Percentiles rank a stretch among this genome's conserved stretches.
Evolutionary conservation across 2,797 vertebrate genomes (phyloP).

Genomic region (Novumbra hubbsi): DNA sequence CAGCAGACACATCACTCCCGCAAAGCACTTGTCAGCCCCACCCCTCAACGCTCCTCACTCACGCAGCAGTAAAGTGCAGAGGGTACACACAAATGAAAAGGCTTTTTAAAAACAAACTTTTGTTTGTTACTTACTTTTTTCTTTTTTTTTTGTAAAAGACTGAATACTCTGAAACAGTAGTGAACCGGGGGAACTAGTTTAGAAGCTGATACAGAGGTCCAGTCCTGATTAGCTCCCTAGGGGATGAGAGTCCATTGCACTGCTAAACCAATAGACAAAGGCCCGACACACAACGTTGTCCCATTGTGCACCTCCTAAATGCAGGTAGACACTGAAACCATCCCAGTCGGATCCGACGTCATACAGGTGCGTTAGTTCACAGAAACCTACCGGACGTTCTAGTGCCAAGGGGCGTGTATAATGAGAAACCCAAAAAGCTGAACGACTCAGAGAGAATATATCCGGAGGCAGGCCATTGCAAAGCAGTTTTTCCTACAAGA

Average conservation of each 20-base stretch:
- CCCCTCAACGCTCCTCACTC: constrained; percentile 66
- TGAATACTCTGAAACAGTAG: constrained; percentile 53
- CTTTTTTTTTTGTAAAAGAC: constrained; percentile 2
- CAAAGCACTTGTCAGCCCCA: constrained; percentile 55
- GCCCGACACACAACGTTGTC: constrained; percentile 40
- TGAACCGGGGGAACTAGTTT: constrained; percentile 33
- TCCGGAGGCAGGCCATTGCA: constrained; percentile 51
- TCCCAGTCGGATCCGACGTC: neutral
- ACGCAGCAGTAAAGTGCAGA: constrained; percentile 85
- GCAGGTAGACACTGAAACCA: constrained; percentile 11
- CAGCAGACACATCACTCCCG: constrained; percentile 57
- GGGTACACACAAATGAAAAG: constrained; percentile 63
- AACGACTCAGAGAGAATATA: neutral
- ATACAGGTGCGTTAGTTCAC: neutral
- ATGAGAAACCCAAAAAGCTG: neutral
- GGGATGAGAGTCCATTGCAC: neutral
- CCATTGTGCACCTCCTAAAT: constrained; percentile 40
- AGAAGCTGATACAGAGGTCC: constrained; percentile 45
- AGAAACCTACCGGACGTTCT: neutral
- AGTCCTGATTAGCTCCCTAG: constrained; percentile 49
- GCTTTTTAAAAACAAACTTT: constrained; percentile 12
- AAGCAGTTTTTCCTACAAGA: constrained; percentile 74
- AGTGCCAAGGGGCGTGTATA: neutral
- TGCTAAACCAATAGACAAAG: constrained; percentile 30
- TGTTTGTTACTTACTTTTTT: too few relatives aligned